Evolutionary conservation across 2,888 invertebrate species (phyloP).

Genomic region (Diaphora mendica): DNA sequence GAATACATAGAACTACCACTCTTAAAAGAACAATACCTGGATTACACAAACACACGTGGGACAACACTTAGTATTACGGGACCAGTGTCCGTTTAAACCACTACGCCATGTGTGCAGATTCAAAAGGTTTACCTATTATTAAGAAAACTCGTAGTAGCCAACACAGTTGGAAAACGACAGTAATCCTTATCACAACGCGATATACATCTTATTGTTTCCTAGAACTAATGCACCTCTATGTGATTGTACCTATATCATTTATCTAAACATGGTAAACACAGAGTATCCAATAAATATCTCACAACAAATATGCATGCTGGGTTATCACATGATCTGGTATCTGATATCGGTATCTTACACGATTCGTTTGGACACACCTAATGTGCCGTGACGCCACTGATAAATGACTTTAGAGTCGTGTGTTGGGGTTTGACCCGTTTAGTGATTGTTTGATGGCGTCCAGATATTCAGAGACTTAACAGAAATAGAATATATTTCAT

Average conservation of each 20-base stretch:
- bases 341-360: slow-evolving; percentile 59
- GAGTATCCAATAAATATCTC: slow-evolving; percentile 44
- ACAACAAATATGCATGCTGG: slow-evolving; percentile 42
- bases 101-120: too few species aligned
- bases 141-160: background rate
- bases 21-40: too few species aligned
- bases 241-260: background rate
- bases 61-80: too few species aligned
- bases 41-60: too few species aligned
- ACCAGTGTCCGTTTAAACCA: too few species aligned
- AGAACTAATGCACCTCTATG: background rate
- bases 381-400: slow-evolving; percentile 68
- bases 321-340: slow-evolving; percentile 50
- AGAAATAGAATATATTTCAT: too few species aligned
- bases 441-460: slow-evolving; percentile 13
- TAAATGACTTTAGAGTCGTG: slow-evolving; percentile 54
- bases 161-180: background rate
- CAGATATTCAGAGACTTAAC: background rate
- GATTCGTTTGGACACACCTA: slow-evolving; percentile 62
- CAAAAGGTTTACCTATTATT: background rate
- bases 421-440: slow-evolving; percentile 37
- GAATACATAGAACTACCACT: too few species aligned
- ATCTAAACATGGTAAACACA: slow-evolving; percentile 2
- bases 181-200: background rate
- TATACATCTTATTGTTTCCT: background rate